Percentiles rank a stretch among this genome's conserved stretches.
These are phyloP conservation scores for Notocelia uddmanniana DNA, from an alignment of 2,888 invertebrate genomes.

Conservation along the genomic window DNA sequence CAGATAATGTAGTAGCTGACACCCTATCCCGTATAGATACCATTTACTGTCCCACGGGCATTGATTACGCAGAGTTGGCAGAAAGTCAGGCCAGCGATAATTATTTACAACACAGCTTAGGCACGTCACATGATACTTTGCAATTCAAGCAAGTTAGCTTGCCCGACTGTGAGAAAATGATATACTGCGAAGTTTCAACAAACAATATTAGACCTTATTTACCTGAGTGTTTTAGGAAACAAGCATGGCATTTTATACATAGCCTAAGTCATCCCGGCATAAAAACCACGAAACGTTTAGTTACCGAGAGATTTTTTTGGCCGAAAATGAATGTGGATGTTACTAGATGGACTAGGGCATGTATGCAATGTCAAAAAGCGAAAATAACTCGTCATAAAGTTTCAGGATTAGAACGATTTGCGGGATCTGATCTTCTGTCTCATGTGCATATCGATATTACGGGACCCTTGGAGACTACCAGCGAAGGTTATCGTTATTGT, in stretches of 20 bases:
- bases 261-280: conserved; percentile 1
- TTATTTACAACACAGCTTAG: background rate
- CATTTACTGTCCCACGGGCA: conserved; percentile 1
- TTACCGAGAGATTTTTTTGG: conserved; percentile 9
- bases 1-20: conserved; percentile 3
- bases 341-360: background rate
- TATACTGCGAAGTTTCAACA: conserved; percentile 7
- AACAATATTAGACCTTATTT: conserved; percentile 8
- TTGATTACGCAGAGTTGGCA: conserved; percentile 7
- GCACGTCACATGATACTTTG: conserved; percentile 3
- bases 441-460: conserved; percentile 30
- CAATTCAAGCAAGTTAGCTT: conserved; percentile 9
- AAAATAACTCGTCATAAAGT: background rate
- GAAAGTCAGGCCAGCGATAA: background rate
- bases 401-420: background rate
- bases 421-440: background rate
- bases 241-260: background rate
- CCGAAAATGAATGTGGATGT: background rate
- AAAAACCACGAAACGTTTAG: background rate
- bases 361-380: conserved; percentile 5
- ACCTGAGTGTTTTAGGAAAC: conserved; percentile 2
- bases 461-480: background rate
- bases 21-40: background rate
- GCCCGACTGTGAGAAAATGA: conserved; percentile 4
- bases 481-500: conserved; percentile 2